Base-by-base conservation (phyloP, 64 coral and sea anemone species). In the Astreopora myriophthalma region DNA sequence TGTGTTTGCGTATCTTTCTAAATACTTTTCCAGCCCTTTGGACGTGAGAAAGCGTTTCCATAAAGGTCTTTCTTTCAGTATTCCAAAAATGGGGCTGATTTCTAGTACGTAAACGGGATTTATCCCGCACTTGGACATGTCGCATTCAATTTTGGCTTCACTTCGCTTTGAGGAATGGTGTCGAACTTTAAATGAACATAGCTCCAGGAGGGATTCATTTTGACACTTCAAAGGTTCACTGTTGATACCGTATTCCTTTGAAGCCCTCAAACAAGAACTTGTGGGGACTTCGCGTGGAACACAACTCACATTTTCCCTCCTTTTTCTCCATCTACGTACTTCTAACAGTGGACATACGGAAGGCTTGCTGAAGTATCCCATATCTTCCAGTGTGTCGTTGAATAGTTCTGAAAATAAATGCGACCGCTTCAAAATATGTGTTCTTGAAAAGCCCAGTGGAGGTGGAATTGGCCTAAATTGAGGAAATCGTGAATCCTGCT, bases 41-140 rank as follows among this genome's bases (percentile, higher is more conserved):
- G 90, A 28, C 1, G 90, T 85, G 20, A 71, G 8, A 8, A 86
- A 92, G 2, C 84, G 79, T 51, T 85, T 44, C 90, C 90, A 92
- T 1, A 42, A 63, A 23, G 49, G 12, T 0, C 71, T 3, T 23
- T 73, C 67, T 33, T 66, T 19, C 38, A 92, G 68, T 24, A 92
- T 92, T 27, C 90, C 90, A 27, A 44, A 92, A 39, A 55, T 39
- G 37, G 69, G 29, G 62, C 84, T 84, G 22, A 86, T 42, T 30
- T 42, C 52, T 0, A 92, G 38, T 0, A 92, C 68, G 35, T 92
- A 79, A 3, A 92, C 90, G 8, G 90, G 71, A 86, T 92, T 85
- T 14, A n/a, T 48, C 24, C 90, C 90, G 60, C 90, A 92, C 26
- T 36, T 9, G 60, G 80, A 39, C 27, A 73, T 37, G 40, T 92